Base-by-base conservation (phyloP, 37 sponge, comb jelly and placozoan species). In the Cliona cf. orientalis region DNA sequence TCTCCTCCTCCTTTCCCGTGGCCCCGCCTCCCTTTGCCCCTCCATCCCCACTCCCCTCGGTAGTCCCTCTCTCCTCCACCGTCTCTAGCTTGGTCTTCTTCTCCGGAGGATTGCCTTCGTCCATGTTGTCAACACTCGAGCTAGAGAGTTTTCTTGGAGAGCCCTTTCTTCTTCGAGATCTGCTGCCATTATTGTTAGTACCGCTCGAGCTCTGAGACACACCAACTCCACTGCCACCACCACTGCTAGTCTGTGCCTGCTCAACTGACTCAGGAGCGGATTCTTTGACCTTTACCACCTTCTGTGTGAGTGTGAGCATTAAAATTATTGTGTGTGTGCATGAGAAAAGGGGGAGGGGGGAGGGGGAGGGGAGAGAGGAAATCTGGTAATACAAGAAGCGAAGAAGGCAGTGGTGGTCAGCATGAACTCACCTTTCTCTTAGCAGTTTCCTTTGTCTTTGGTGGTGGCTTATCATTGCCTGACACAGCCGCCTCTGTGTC, bases 141-240 rank as follows among this genome's bases (percentile, higher is more conserved):
- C 35, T 55, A 32, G 73, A 72, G 2, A 72, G 45, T 34, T 56
- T 53, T 55, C 73, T 46, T 2, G 73, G 73, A 14, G 73, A 53
- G 57, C 55, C n/a, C 26, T 35, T 34, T 28, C 53, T 72, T 36
- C 73, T 72, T 19, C 73, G 73, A 43, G 55, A 53, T 5, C 55
- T 55, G 11, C 55, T 19, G 12, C 56, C 23, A 49, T n/a, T n/a
- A n/a, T n/a, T n/a, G n/a, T n/a, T n/a, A n/a, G n/a, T n/a, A n/a
- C n/a, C n/a, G n/a, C n/a, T n/a, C n/a, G n/a, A n/a, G n/a, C n/a
- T n/a, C n/a, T n/a, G n/a, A n/a, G n/a, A n/a, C n/a, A n/a, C n/a
- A n/a, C n/a, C n/a, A n/a, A n/a, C n/a, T n/a, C n/a, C n/a, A n/a
- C n/a, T n/a, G n/a, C n/a, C n/a, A n/a, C n/a, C n/a, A n/a, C n/a